phyloP scores from a whole-genome alignment of 2,113 vertebrate genomes.

The Nycticebus coucang region DNA sequence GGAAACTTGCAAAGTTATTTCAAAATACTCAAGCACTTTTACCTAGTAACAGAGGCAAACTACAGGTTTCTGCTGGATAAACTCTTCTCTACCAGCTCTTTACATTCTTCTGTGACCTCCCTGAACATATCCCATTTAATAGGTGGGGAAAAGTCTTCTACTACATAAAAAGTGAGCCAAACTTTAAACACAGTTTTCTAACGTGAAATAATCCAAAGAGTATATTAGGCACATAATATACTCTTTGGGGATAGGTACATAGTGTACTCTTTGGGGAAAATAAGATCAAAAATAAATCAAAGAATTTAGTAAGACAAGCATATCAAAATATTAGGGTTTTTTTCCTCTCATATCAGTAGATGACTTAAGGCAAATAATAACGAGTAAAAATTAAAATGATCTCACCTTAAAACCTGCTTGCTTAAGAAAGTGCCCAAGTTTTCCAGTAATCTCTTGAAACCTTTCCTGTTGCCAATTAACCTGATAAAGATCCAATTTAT shows the following conservation, averaged over 20 bases:
- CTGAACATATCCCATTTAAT: neutral
- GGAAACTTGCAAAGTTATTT: neutral
- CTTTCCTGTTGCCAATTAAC: constrained; percentile 97
- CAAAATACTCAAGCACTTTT: constrained; percentile 30
- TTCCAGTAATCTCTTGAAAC: constrained; percentile 94
- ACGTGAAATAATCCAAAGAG: constrained; percentile 19
- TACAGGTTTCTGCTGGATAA: constrained; percentile 38
- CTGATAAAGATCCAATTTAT: constrained; percentile 80
- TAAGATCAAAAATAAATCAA: constrained; percentile 51
- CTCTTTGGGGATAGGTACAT: neutral
- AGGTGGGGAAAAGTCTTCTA: neutral
- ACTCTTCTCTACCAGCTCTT: constrained; percentile 39
- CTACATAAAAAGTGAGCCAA: constrained; percentile 22
- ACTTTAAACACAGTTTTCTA: constrained; percentile 34
- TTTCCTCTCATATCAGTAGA: neutral
- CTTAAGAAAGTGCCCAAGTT: constrained; percentile 97
- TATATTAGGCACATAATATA: neutral
- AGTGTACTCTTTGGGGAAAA: neutral
- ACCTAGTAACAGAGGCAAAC: neutral
- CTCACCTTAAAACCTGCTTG: constrained; percentile 99
- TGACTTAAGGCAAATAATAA: constrained; percentile 34
- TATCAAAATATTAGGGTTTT: neutral
- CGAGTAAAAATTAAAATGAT: constrained; percentile 54
- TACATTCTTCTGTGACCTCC: neutral
- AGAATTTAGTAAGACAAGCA: constrained; percentile 41